Evolutionary conservation across 1,140 invertebrate species (phyloP).

Genomic region (Uloborus diversus): DNA sequence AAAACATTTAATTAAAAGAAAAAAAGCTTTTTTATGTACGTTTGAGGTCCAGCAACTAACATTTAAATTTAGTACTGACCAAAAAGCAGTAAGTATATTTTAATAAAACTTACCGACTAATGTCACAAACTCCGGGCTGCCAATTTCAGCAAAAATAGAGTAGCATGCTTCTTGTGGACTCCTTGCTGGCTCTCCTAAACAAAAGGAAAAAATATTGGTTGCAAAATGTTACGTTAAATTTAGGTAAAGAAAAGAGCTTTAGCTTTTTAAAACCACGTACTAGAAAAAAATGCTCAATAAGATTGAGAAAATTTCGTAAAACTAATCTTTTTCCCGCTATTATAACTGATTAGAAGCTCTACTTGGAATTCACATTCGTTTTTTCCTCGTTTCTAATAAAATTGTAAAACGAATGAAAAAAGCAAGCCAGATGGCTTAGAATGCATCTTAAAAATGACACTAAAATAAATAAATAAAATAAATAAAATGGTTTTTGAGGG

Average conservation of each 20-base stretch:
- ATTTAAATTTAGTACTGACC: background rate
- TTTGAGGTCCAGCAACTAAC: background rate
- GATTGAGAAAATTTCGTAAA: background rate
- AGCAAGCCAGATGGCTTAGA: too few species aligned
- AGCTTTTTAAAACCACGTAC: too few species aligned
- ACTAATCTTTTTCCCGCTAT: background rate
- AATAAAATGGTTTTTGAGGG: too few species aligned
- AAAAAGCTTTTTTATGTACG: background rate
- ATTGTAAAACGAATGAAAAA: too few species aligned
- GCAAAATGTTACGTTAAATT: too few species aligned
- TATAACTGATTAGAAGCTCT: too few species aligned
- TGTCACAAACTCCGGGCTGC: conserved; percentile 58
- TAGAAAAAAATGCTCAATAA: too few species aligned
- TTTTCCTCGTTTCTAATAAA: too few species aligned
- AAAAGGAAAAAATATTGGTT: background rate
- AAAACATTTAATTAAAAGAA: background rate
- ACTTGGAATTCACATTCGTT: too few species aligned
- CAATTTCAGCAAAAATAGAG: conserved; percentile 31
- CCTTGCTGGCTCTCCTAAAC: conserved; percentile 36
- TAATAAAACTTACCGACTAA: conserved; percentile 58
- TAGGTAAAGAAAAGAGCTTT: too few species aligned
- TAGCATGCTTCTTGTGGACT: conserved; percentile 52
- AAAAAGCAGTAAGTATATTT: background rate
- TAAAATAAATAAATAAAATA: too few species aligned
- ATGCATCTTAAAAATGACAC: too few species aligned